Evolutionary conservation across 2,113 vertebrate species (phyloP), one percentile per base, ranked within the genome.

Genomic region (Antennarius striatus): DNA sequence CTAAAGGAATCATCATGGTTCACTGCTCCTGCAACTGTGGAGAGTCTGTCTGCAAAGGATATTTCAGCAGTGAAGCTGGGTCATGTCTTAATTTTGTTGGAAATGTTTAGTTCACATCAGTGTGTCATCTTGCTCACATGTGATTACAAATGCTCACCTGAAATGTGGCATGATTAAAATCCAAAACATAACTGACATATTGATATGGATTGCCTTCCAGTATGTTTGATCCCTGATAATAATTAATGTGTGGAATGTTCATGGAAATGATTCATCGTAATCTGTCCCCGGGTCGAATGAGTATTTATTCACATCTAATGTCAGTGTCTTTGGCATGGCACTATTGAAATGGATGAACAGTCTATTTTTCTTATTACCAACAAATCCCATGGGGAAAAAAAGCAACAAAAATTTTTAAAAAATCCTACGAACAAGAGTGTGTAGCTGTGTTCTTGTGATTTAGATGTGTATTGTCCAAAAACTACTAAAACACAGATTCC

Each of bases 1-100:
- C 49, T 66, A 66, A 75, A 83, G 51, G 50, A 60, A 73, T 80
- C 63, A 57, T 68, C 69, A 61, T 57, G 65, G 59, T 57, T 59
- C 73, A 80, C 73, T 42, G 47, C 45, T 29, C 51, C 28, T 80
- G 54, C 56, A 50, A 17, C 32, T 54, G 53, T 63, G 50, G 62
- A 71, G 49, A 65, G 65, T 61, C 17, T 55, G 54, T 30, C 54
- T 48, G 50, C 64, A 47, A 55, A 68, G 17, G 39, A 51, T 51
- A 39, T 66, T 65, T 79, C 56, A 84, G 71, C 71, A 70, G 63
- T 71, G 30, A 54, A 63, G 46, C 56, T 73, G 63, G 78, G 54
- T 52, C 67, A 56, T 72, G 53, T 46, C 47, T 64, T 69, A 69
- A 71, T 46, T 51, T 48, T 67, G 47, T 56, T 60, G 14, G 67